Percentiles rank a stretch among this genome's conserved stretches.
Conservation (phyloP, 2,888 invertebrate genomes). For the Caenorhabditis sinica region DNA sequence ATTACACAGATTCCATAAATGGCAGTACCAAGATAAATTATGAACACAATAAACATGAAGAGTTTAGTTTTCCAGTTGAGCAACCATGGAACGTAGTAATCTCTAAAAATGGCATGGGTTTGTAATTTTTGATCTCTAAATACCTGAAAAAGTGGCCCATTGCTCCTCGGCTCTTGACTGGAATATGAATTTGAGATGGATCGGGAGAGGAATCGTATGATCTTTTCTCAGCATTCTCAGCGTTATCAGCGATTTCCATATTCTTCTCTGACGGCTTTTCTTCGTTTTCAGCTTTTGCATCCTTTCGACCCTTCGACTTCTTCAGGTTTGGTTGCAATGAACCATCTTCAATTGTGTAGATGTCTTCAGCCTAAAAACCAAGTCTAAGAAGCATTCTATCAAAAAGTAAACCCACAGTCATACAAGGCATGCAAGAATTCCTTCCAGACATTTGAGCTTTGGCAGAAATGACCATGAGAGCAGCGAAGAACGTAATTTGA, state of each 20-base stretch:
- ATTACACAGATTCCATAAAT: slow-evolving; percentile 89
- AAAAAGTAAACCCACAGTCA: slow-evolving; percentile 44
- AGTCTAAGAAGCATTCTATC: background rate
- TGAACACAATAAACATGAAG: slow-evolving; percentile 89
- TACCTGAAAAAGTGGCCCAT: slow-evolving; percentile 81
- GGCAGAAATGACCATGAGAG: slow-evolving; percentile 93
- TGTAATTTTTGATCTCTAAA: background rate
- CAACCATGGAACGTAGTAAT: slow-evolving; percentile 81
- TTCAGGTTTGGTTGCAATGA: slow-evolving; percentile 49
- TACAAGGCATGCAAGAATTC: slow-evolving; percentile 78
- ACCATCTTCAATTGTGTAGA: slow-evolving; percentile 66
- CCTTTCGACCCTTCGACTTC: slow-evolving; percentile 28
- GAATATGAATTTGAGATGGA: slow-evolving; percentile 69
- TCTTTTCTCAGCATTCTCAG: slow-evolving; percentile 59
- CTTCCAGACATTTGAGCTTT: slow-evolving; percentile 92
- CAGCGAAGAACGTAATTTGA: slow-evolving; percentile 95
- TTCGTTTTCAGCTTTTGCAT: slow-evolving; percentile 48
- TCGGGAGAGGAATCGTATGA: slow-evolving; percentile 50
- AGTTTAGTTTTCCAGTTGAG: slow-evolving; percentile 79
- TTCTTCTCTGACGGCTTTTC: slow-evolving; percentile 19
- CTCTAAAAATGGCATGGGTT: slow-evolving; percentile 71
- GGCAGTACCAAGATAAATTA: slow-evolving; percentile 88
- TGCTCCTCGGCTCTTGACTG: slow-evolving; percentile 75
- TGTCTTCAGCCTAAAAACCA: slow-evolving; percentile 57
- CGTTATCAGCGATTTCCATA: slow-evolving; percentile 45